phyloP scores from a whole-genome alignment of 2,113 vertebrate species.

The Chlamydotis undulata region DNA sequence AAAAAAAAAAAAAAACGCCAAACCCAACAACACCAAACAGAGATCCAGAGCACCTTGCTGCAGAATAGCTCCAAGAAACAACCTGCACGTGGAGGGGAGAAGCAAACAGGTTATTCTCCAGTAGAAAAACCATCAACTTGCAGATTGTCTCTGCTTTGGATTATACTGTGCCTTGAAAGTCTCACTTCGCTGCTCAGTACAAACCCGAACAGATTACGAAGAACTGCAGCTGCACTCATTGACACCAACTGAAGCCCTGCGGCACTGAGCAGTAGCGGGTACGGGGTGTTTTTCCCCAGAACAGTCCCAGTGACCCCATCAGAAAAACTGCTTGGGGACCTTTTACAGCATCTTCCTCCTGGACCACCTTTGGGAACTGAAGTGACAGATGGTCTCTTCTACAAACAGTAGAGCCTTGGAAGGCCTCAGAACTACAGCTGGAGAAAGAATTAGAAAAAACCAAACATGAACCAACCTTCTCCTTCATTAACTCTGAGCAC shows the following conservation, averaged over 20 bases:
- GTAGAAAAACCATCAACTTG: background rate
- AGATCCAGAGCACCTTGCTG: background rate
- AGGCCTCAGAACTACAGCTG: background rate
- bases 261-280: background rate
- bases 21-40: background rate
- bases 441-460: background rate
- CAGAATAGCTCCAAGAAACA: background rate
- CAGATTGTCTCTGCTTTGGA: background rate
- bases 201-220: background rate
- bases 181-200: background rate
- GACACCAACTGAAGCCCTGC: background rate
- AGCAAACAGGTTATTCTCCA: background rate
- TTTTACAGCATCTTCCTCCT: background rate
- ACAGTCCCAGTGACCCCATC: background rate
- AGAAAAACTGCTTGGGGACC: background rate
- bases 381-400: background rate
- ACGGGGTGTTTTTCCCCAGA: background rate
- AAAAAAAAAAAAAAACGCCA: background rate
- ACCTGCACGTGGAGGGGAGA: rapidly evolving
- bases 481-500: background rate
- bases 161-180: background rate
- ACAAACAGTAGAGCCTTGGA: background rate
- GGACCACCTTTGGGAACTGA: background rate
- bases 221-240: background rate
- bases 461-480: background rate